Percentiles rank a stretch among this genome's conserved stretches.
Evolutionary conservation across 1,140 invertebrate species (phyloP).

Genomic region (Myzus persicae): DNA sequence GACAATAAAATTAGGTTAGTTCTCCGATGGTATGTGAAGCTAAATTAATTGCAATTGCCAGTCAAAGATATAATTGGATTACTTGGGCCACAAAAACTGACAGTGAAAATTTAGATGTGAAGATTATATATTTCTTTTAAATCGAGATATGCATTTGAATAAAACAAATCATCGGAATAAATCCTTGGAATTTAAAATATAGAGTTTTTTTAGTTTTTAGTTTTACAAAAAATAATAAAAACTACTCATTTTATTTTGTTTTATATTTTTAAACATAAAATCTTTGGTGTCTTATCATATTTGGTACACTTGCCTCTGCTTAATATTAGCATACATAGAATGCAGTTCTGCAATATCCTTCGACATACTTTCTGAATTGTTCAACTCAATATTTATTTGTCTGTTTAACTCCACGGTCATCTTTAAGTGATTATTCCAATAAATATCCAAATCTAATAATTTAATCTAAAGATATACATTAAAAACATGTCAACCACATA

Average conservation of each 20-base stretch:
- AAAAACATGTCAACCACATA: not conserved
- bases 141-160: not conserved
- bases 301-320: not conserved
- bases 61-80: slow-evolving; percentile 27
- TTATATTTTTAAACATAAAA: too few relatives aligned
- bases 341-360: slow-evolving; percentile 22
- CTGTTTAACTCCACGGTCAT: slow-evolving; percentile 28
- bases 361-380: slow-evolving; percentile 3
- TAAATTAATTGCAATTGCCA: slow-evolving; percentile 33
- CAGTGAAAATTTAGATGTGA: slow-evolving; percentile 24
- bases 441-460: slow-evolving; percentile 33
- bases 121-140: not conserved
- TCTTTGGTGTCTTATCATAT: not conserved
- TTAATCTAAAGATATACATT: slow-evolving; percentile 18
- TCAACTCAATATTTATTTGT: slow-evolving; percentile 1
- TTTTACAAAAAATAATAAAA: not conserved
- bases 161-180: not conserved
- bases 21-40: slow-evolving; percentile 18
- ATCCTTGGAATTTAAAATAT: not conserved
- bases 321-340: slow-evolving; percentile 25
- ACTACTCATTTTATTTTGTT: too few relatives aligned
- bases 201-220: not conserved
- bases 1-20: not conserved
- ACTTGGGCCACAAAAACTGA: not conserved
- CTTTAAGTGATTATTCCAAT: slow-evolving; percentile 29